These are phyloP conservation scores for Sabatieria punctata DNA, from an alignment of 2,888 invertebrate genomes.

Conservation along the genomic window DNA sequence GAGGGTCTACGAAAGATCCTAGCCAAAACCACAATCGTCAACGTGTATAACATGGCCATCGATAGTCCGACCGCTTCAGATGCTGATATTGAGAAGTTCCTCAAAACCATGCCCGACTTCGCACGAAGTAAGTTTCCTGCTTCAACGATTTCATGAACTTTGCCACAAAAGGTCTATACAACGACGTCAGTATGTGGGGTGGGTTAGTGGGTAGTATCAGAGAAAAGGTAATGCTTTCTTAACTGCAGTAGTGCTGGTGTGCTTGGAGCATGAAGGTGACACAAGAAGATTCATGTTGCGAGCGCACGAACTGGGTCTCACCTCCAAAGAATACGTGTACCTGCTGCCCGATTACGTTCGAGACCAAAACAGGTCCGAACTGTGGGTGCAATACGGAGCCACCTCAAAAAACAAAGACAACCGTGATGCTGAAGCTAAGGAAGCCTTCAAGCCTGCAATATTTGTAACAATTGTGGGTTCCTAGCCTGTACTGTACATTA, in stretches of 20 bases:
- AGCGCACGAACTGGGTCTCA: constrained; percentile 2
- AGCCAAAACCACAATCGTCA: not conserved
- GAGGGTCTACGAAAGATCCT: constrained; percentile 8
- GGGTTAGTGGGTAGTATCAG: too few relatives aligned
- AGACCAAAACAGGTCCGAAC: constrained; percentile 4
- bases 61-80: not conserved
- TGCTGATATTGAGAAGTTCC: constrained; percentile 6
- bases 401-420: too few relatives aligned
- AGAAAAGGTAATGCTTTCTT: not conserved
- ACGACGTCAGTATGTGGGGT: too few relatives aligned
- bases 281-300: constrained; percentile 6
- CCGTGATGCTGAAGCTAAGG: constrained; percentile 6
- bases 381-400: constrained; percentile 7
- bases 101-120: not conserved
- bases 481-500: too few relatives aligned
- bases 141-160: not conserved
- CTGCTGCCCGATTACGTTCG: constrained; percentile 9
- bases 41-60: constrained; percentile 6
- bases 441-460: constrained; percentile 1
- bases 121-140: constrained; percentile 1
- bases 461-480: constrained; percentile 1
- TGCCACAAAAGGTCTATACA: too few relatives aligned
- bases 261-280: constrained; percentile 8
- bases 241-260: constrained; percentile 7
- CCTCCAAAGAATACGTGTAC: constrained; percentile 4